Conservation (phyloP, 1,140 invertebrate genomes). For the Branchinecta lindahli region DNA sequence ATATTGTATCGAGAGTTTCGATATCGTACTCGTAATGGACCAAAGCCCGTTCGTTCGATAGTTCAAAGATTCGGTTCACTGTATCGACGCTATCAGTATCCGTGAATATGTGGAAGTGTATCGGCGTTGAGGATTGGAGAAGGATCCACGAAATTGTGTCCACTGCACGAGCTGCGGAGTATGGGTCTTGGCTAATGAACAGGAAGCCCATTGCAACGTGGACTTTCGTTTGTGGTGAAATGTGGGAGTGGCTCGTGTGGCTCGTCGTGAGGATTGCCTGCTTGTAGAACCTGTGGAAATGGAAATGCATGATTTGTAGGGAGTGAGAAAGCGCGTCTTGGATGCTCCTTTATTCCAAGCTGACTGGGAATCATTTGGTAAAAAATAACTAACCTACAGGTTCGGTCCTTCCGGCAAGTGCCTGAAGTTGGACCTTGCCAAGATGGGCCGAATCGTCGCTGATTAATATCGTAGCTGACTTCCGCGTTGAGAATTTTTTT, state of each 20-base stretch:
- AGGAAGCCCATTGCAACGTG: slow-evolving; percentile 16
- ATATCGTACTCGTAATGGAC: slow-evolving; percentile 14
- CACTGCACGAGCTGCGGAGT: slow-evolving; percentile 18
- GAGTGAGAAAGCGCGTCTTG: too few species aligned
- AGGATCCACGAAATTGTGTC: slow-evolving; percentile 22
- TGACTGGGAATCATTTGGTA: too few species aligned
- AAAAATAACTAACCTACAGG: too few species aligned
- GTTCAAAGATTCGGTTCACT: slow-evolving; percentile 18
- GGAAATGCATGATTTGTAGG: too few species aligned
- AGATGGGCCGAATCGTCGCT: too few species aligned
- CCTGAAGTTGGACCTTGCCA: too few species aligned
- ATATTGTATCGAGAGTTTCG: slow-evolving; percentile 16
- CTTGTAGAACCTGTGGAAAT: too few species aligned
- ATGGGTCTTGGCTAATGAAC: slow-evolving; percentile 17
- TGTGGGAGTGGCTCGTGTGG: not conserved
- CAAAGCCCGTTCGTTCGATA: slow-evolving; percentile 12
- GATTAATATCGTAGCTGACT: too few species aligned
- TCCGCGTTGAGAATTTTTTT: too few species aligned
- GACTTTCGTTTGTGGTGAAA: not conserved
- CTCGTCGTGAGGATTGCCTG: too few species aligned
- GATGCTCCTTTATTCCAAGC: too few species aligned
- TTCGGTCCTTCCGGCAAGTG: too few species aligned
- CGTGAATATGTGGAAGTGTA: slow-evolving; percentile 21
- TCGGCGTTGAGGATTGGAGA: slow-evolving; percentile 17
- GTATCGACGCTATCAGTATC: slow-evolving; percentile 18